A percentile compares a stretch with the other conserved stretches of the same genome.
Conservation (phyloP, 1,140 invertebrate genomes). For the Lordiphosa stackelbergi region DNA sequence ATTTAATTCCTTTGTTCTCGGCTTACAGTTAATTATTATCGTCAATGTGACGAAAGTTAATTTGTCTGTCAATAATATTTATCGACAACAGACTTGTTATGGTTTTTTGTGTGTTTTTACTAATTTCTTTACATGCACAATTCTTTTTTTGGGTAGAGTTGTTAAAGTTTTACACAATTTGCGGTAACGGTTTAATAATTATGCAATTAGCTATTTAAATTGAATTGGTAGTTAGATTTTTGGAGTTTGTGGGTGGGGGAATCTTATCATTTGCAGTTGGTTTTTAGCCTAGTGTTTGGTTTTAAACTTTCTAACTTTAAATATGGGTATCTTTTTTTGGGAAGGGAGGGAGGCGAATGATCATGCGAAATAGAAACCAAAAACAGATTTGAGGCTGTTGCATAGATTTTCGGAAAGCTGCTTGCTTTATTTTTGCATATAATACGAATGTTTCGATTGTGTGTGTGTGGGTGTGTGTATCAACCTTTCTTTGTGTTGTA, state of each 20-base stretch:
- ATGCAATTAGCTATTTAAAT: conserved; percentile 72
- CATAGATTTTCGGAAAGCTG: conserved; percentile 48
- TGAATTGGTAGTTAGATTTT: conserved; percentile 58
- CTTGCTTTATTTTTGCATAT: conserved; percentile 48
- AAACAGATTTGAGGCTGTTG: conserved; percentile 21
- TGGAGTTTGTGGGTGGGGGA: conserved; percentile 27
- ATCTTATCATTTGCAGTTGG: conserved; percentile 62
- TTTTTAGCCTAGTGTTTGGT: conserved; percentile 63
- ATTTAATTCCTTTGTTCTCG: conserved; percentile 68
- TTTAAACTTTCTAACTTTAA: conserved; percentile 63
- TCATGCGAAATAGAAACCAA: conserved; percentile 60
- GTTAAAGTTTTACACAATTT: conserved; percentile 53
- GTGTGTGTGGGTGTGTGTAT: conserved; percentile 35
- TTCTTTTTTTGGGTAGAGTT: conserved; percentile 42
- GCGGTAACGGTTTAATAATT: conserved; percentile 65
- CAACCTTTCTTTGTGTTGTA: conserved; percentile 55
- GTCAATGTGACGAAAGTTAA: conserved; percentile 76
- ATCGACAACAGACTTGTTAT: conserved; percentile 76
- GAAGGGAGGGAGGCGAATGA: conserved; percentile 14
- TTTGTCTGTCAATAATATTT: conserved; percentile 76
- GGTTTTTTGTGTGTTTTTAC: conserved; percentile 27
- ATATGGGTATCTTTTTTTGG: conserved; percentile 44
- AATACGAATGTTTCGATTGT: conserved; percentile 48
- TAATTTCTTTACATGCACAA: conserved; percentile 64
- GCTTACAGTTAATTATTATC: conserved; percentile 73